phyloP scores from a whole-genome alignment of 2,797 vertebrate genomes.

The Rallus crepitans region DNA sequence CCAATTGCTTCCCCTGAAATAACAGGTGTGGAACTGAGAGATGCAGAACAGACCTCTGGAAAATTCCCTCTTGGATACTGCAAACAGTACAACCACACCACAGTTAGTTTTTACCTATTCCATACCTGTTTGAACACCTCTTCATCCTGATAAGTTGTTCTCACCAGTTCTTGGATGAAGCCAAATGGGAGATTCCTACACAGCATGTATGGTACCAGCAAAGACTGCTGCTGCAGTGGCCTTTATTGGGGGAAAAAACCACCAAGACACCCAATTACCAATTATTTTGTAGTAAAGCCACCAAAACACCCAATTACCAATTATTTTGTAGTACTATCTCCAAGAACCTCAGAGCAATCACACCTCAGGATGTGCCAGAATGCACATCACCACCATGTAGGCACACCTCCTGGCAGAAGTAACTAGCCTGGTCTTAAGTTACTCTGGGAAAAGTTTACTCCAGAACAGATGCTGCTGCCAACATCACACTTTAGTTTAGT shows the following conservation, averaged over 20 bases:
- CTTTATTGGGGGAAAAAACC: conserved; percentile 69
- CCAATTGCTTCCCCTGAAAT: neutral
- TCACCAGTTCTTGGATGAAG: conserved; percentile 96
- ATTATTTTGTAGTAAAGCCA: neutral
- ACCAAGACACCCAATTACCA: neutral
- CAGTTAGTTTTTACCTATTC: neutral
- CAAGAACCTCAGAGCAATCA: neutral
- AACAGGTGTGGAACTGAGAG: neutral
- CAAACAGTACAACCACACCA: neutral
- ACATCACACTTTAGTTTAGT: neutral
- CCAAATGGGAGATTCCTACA: conserved; percentile 98
- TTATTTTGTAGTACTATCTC: neutral
- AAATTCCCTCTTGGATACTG: neutral
- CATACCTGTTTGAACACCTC: conserved; percentile 74
- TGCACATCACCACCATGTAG: neutral
- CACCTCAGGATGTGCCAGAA: neutral
- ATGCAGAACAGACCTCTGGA: neutral
- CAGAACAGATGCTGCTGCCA: conserved; percentile 3
- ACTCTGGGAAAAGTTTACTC: neutral
- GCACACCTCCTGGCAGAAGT: neutral
- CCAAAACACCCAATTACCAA: neutral
- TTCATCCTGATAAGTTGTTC: conserved; percentile 96
- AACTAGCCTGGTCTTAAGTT: neutral
- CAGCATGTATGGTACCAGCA: conserved; percentile 98
- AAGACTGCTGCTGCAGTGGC: conserved; percentile 90